These are phyloP conservation scores for Myotis daubentonii DNA, from an alignment of 2,797 vertebrate genomes.

Conservation along the genomic window DNA sequence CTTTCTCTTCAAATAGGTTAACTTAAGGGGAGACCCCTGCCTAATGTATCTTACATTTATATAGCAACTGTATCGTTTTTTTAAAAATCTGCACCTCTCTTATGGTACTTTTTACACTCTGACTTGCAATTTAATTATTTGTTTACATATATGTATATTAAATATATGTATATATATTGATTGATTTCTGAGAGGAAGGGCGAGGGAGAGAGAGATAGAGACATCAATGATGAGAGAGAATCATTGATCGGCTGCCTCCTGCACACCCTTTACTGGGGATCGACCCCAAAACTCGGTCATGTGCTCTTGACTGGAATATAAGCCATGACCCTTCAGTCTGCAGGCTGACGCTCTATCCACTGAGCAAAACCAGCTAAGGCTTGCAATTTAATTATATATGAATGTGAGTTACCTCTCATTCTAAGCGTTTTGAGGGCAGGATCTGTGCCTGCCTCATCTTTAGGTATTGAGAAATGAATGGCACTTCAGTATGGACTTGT, in stretches of 20 bases:
- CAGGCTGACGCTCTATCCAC: no score
- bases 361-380: no score
- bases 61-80: background rate
- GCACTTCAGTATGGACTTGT: background rate
- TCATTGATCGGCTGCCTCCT: no score
- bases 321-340: no score
- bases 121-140: background rate
- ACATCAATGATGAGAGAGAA: no score
- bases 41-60: background rate
- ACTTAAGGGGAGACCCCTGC: background rate
- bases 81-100: background rate
- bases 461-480: background rate
- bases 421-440: background rate
- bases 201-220: no score
- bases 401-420: background rate
- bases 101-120: background rate
- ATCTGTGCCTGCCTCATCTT: background rate
- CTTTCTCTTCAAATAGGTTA: background rate
- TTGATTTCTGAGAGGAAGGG: no score
- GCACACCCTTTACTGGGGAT: no score
- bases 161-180: no score
- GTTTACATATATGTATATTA: no score
- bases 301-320: no score
- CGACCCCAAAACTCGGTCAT: no score
- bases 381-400: background rate